phyloP scores from a whole-genome alignment of 2,888 invertebrate genomes.

The Harpalus rubripes region DNA sequence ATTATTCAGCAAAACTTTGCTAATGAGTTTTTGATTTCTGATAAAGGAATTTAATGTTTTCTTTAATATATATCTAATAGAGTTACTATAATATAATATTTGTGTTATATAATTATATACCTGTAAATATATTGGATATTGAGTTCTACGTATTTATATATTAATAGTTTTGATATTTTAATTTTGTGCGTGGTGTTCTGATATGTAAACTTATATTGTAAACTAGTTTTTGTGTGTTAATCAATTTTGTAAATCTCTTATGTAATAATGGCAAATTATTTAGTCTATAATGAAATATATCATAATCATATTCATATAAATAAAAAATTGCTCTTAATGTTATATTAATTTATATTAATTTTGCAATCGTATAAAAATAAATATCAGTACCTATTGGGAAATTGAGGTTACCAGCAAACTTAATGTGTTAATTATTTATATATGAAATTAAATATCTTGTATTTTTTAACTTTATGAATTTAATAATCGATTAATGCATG shows the following conservation, averaged over 20 bases:
- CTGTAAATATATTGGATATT: no score
- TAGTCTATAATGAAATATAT: slow-evolving; percentile 1
- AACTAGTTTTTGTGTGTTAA: not conserved
- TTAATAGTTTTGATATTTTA: not conserved
- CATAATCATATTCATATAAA: not conserved
- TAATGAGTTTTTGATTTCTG: not conserved
- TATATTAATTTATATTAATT: slow-evolving; percentile 3
- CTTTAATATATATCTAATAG: not conserved
- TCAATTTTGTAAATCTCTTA: not conserved
- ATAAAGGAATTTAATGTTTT: not conserved
- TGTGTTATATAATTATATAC: not conserved
- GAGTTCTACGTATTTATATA: not conserved
- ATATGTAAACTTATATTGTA: not conserved
- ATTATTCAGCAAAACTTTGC: not conserved
- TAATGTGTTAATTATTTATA: not conserved
- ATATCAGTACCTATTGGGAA: not conserved
- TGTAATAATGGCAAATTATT: slow-evolving; percentile 3
- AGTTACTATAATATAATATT: not conserved
- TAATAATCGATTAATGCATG: no score
- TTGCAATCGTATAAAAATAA: not conserved
- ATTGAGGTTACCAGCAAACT: not conserved
- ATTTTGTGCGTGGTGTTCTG: not conserved
- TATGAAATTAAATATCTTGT: no score
- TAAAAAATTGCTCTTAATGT: not conserved
- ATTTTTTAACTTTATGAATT: no score